Percentiles rank a stretch among this genome's conserved stretches.
phyloP scores from a whole-genome alignment of 2,888 invertebrate species.

The Diachrysia chrysitis region DNA sequence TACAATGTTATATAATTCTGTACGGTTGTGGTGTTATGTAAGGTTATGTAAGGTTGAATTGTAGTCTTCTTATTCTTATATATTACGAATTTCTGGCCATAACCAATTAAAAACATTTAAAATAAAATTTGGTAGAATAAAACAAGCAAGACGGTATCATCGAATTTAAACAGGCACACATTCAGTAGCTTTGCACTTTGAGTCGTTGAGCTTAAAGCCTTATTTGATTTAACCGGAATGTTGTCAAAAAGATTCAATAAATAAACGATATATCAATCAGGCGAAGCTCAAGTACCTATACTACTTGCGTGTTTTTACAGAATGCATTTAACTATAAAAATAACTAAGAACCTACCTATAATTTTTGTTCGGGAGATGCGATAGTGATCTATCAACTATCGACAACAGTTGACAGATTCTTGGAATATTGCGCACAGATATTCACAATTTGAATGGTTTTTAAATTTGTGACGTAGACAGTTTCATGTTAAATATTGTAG shows the following conservation, averaged over 20 bases:
- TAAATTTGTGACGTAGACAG: slow-evolving; percentile 5
- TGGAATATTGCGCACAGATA: slow-evolving; percentile 47
- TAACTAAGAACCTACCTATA: slow-evolving; percentile 30
- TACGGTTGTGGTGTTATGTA: slow-evolving; percentile 11
- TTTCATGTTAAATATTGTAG: not conserved
- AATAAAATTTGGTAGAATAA: no score
- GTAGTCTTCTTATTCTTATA: slow-evolving; percentile 24
- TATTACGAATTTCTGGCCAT: not conserved
- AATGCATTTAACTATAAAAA: not conserved
- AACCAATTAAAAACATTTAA: no score
- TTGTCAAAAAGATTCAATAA: not conserved
- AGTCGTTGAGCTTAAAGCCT: not conserved
- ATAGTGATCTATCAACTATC: slow-evolving; percentile 65
- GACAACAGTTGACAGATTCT: slow-evolving; percentile 65
- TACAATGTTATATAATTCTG: slow-evolving; percentile 47
- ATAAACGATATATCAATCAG: not conserved
- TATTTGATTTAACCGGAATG: not conserved
- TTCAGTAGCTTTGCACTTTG: not conserved
- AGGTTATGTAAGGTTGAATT: slow-evolving; percentile 30
- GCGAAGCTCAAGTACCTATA: no score
- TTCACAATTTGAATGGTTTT: slow-evolving; percentile 31
- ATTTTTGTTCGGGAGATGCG: slow-evolving; percentile 58
- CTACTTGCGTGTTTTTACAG: no score
- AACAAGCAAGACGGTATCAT: no score
- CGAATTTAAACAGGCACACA: no score